Percentiles rank a stretch among this genome's conserved stretches.
Conservation (phyloP, 2,888 invertebrate species). For the Erynnis tages region DNA sequence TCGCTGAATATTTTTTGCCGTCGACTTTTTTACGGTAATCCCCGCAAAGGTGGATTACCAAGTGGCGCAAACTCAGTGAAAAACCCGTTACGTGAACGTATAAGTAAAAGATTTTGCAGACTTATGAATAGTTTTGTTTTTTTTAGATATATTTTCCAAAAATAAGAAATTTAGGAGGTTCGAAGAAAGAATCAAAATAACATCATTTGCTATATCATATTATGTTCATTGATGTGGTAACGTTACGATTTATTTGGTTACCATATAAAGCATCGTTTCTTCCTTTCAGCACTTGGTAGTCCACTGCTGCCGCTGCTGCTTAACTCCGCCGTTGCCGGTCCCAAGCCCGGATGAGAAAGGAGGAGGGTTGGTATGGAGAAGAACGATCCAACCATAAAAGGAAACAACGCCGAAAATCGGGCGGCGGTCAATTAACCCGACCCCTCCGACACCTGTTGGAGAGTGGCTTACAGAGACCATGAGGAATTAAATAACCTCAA, state of each 20-base stretch:
- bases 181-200: no score
- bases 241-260: no score
- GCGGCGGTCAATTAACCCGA: slow-evolving; percentile 27
- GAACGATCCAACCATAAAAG: slow-evolving; percentile 30
- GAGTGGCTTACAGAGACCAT: slow-evolving; percentile 22
- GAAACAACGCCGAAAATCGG: slow-evolving; percentile 7
- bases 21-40: slow-evolving; percentile 69
- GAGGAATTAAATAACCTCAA: slow-evolving; percentile 4
- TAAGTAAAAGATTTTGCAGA: slow-evolving; percentile 11
- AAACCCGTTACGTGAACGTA: slow-evolving; percentile 13
- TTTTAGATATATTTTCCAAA: no score
- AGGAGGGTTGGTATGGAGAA: slow-evolving; percentile 5
- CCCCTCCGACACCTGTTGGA: not conserved
- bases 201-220: no score
- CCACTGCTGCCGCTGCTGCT: no score
- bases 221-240: no score
- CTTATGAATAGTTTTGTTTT: slow-evolving; percentile 1
- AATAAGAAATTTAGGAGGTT: no score
- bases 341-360: slow-evolving; percentile 9
- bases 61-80: slow-evolving; percentile 56
- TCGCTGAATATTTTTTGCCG: slow-evolving; percentile 68
- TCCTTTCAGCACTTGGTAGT: no score
- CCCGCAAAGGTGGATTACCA: slow-evolving; percentile 67
- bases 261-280: no score
- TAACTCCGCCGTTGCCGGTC: slow-evolving; percentile 7